phyloP scores from a whole-genome alignment of 2,113 vertebrate genomes.

The Gallinago undulata region DNA sequence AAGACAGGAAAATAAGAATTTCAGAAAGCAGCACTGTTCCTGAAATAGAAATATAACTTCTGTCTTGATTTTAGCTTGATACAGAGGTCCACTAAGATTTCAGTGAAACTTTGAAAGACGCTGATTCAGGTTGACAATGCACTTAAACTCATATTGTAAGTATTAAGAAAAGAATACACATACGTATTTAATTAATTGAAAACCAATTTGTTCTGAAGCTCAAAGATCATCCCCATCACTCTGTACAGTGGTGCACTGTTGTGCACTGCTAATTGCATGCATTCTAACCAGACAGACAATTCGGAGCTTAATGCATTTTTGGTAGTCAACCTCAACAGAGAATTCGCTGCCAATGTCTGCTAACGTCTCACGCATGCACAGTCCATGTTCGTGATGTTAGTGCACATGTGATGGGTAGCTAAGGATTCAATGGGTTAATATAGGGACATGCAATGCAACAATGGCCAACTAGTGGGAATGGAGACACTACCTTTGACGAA shows the following conservation, averaged over 20 bases:
- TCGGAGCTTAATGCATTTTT: not conserved
- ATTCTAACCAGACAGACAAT: not conserved
- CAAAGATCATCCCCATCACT: not conserved
- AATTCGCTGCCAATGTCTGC: not conserved
- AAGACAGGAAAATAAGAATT: not conserved
- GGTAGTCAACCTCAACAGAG: not conserved
- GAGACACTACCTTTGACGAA: slow-evolving; percentile 94
- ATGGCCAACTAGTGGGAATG: slow-evolving; percentile 69
- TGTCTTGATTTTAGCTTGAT: not conserved
- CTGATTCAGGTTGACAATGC: not conserved
- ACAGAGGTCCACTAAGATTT: not conserved
- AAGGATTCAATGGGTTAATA: slow-evolving; percentile 63
- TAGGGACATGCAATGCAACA: slow-evolving; percentile 76
- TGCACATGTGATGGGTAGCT: slow-evolving; percentile 45
- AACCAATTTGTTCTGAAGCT: not conserved
- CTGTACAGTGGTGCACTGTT: not conserved
- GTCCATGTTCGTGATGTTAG: slow-evolving; percentile 60
- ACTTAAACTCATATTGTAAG: not conserved
- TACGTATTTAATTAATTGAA: not conserved
- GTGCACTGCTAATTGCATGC: slow-evolving; percentile 34
- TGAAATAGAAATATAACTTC: not conserved
- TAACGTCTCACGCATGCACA: slow-evolving; percentile 56
- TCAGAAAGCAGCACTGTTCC: not conserved
- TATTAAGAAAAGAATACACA: not conserved
- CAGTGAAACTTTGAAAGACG: not conserved